phyloP scores from a whole-genome alignment of 1,140 invertebrate species.

The Orussus abietinus region DNA sequence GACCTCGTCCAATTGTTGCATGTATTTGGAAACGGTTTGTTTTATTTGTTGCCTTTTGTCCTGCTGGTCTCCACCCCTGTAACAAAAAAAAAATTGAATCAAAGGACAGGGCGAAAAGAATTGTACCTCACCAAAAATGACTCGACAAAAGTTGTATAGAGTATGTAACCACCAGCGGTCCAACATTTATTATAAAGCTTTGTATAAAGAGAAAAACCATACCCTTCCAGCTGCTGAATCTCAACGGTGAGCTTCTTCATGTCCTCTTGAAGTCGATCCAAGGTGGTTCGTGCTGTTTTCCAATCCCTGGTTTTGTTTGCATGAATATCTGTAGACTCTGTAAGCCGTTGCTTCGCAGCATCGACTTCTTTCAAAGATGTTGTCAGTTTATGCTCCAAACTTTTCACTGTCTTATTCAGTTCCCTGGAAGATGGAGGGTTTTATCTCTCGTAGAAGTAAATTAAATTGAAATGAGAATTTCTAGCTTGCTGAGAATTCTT shows the following conservation, averaged over 20 bases:
- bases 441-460: too few species aligned
- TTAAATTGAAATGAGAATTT: too few species aligned
- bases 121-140: too few species aligned
- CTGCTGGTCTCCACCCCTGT: constrained; percentile 22
- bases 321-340: constrained; percentile 19
- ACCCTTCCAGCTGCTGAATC: constrained; percentile 38
- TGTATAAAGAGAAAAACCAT: constrained; percentile 9
- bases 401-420: too few species aligned
- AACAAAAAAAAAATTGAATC: constrained; percentile 13
- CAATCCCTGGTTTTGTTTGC: constrained; percentile 24
- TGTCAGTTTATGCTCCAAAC: too few species aligned
- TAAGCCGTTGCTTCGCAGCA: constrained; percentile 20
- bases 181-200: too few species aligned
- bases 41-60: constrained; percentile 22
- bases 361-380: too few species aligned
- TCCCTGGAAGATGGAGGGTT: too few species aligned
- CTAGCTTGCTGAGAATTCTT: constrained; percentile 11
- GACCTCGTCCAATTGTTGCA: constrained; percentile 42
- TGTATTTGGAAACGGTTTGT: constrained; percentile 22
- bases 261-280: constrained; percentile 32
- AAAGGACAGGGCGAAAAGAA: too few species aligned
- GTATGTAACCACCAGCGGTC: too few species aligned
- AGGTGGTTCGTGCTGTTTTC: constrained; percentile 12
- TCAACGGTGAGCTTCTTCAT: constrained; percentile 28
- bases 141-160: neutral